Conservation (phyloP, 2,888 invertebrate genomes). For the Dryocosmus kuriphilus region DNA sequence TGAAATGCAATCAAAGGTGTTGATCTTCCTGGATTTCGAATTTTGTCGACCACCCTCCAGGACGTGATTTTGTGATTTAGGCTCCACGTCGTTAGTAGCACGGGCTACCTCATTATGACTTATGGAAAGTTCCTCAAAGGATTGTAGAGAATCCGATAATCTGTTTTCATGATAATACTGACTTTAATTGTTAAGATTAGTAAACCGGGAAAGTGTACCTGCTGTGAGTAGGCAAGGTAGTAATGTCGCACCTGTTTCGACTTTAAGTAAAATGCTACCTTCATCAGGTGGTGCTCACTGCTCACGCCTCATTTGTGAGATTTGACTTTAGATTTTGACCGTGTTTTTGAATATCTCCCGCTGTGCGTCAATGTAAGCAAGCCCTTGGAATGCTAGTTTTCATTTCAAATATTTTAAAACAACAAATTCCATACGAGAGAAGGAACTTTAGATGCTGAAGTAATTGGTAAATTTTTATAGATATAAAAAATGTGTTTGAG, state of each 20-base stretch:
- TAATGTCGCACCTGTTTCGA: slow-evolving; percentile 36
- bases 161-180: slow-evolving; percentile 70
- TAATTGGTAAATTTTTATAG: no score
- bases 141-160: slow-evolving; percentile 53
- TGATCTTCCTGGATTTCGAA: slow-evolving; percentile 9
- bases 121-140: slow-evolving; percentile 5
- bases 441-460: no score
- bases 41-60: slow-evolving; percentile 4
- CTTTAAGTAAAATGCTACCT: slow-evolving; percentile 1
- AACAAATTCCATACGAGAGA: no score
- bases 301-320: slow-evolving; percentile 25
- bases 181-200: slow-evolving; percentile 69
- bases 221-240: background rate
- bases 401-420: background rate
- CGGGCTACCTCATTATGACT: slow-evolving; percentile 42
- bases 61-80: slow-evolving; percentile 14
- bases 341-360: background rate
- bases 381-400: background rate
- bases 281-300: slow-evolving; percentile 11
- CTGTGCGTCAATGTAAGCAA: background rate
- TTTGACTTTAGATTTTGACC: slow-evolving; percentile 18
- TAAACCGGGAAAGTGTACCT: slow-evolving; percentile 10
- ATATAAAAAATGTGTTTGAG: no score
- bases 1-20: slow-evolving; percentile 11
- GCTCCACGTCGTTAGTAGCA: slow-evolving; percentile 2